Conservation (phyloP, 2,797 vertebrate species). For the Adrianichthys oophorus region DNA sequence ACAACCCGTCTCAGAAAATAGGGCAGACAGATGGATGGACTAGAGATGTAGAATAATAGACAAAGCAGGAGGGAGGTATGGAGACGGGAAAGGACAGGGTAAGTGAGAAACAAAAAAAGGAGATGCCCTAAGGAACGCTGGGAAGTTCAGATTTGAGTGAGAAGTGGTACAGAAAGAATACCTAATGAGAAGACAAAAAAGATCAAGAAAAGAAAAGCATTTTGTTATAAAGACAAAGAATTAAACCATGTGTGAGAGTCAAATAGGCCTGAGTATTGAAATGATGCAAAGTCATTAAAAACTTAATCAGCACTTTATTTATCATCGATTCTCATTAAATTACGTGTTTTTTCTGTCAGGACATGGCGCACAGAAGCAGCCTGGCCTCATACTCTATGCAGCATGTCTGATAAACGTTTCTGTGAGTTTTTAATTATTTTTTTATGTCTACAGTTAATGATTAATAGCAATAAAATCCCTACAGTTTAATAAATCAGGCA, state of each 20-base stretch:
- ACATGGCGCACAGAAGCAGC: constrained; percentile 13
- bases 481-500: constrained; percentile 30
- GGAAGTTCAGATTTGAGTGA: constrained; percentile 39
- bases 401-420: constrained; percentile 18
- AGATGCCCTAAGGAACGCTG: constrained; percentile 23
- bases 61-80: constrained; percentile 26
- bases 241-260: not conserved
- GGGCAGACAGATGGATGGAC: constrained; percentile 62
- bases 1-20: constrained; percentile 59
- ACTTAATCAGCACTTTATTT: not conserved
- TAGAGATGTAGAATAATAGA: constrained; percentile 24
- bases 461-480: constrained; percentile 24
- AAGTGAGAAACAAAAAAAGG: constrained; percentile 47
- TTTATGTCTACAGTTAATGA: constrained; percentile 22
- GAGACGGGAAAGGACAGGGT: constrained; percentile 19
- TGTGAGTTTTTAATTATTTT: constrained; percentile 4
- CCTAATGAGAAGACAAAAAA: constrained; percentile 37
- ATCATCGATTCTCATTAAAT: not conserved
- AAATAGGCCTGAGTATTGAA: no score
- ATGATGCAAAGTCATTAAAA: constrained; percentile 1
- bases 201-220: constrained; percentile 8
- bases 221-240: constrained; percentile 8
- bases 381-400: constrained; percentile 13
- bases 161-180: constrained; percentile 18
- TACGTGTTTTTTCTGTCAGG: constrained; percentile 10